Evolutionary conservation across 2,888 invertebrate genomes (phyloP).

Genomic region (Nowickia ferox): DNA sequence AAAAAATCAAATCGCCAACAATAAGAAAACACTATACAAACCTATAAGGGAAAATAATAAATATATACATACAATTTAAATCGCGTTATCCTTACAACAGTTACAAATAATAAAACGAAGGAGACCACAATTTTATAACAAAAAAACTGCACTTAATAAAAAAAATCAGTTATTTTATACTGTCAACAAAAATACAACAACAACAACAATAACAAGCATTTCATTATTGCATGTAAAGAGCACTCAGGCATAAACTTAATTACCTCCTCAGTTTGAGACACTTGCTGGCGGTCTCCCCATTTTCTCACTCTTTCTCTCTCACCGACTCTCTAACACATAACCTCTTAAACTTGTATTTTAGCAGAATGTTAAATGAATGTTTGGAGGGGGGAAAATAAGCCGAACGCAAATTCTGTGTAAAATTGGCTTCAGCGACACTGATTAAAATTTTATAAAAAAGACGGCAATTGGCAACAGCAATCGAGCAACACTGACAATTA

Average conservation of each 20-base stretch:
- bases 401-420: slow-evolving; percentile 39
- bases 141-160: slow-evolving; percentile 26
- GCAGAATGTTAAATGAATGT: slow-evolving; percentile 23
- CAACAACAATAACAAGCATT: slow-evolving; percentile 12
- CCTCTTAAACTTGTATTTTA: slow-evolving; percentile 8
- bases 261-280: slow-evolving; percentile 13
- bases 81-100: slow-evolving; percentile 51
- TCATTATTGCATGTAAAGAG: slow-evolving; percentile 58
- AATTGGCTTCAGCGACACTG: slow-evolving; percentile 30
- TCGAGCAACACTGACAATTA: slow-evolving; percentile 8
- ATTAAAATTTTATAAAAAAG: slow-evolving; percentile 38
- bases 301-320: not conserved
- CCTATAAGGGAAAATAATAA: slow-evolving; percentile 20
- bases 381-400: not conserved
- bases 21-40: slow-evolving; percentile 24
- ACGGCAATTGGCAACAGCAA: slow-evolving; percentile 12
- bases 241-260: slow-evolving; percentile 61
- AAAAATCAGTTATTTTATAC: slow-evolving; percentile 31
- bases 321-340: not conserved
- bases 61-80: slow-evolving; percentile 23
- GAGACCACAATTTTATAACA: slow-evolving; percentile 16
- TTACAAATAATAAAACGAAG: slow-evolving; percentile 37
- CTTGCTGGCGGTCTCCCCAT: not conserved
- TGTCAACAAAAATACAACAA: slow-evolving; percentile 29
- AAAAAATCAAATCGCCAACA: slow-evolving; percentile 14